Evolutionary conservation across 2,888 invertebrate genomes (phyloP).

Genomic region (Cephus pygmeus): DNA sequence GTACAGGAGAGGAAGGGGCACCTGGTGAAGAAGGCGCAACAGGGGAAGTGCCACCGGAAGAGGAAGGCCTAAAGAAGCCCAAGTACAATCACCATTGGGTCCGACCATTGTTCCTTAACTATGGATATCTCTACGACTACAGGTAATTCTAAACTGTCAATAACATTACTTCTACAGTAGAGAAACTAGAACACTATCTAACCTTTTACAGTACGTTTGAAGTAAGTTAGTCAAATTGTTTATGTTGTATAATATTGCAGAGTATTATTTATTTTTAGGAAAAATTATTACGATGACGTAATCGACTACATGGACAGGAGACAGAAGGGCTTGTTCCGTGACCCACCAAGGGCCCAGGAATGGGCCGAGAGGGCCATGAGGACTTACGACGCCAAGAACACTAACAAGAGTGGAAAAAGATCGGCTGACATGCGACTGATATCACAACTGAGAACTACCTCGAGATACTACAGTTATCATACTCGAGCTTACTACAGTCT

Average conservation of each 20-base stretch:
- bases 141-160: slow-evolving; percentile 49
- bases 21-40: slow-evolving; percentile 67
- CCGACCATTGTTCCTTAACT: slow-evolving; percentile 84
- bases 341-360: slow-evolving; percentile 82
- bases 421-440: slow-evolving; percentile 58
- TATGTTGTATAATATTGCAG: not conserved
- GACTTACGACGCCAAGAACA: slow-evolving; percentile 69
- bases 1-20: slow-evolving; percentile 44
- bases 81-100: slow-evolving; percentile 86
- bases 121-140: slow-evolving; percentile 86
- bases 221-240: not conserved
- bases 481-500: slow-evolving; percentile 63
- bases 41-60: slow-evolving; percentile 63
- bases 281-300: slow-evolving; percentile 88
- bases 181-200: not conserved
- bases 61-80: slow-evolving; percentile 65
- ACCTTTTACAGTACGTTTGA: not conserved
- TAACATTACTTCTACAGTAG: too few species aligned
- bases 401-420: slow-evolving; percentile 51
- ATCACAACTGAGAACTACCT: slow-evolving; percentile 47
- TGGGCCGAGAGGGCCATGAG: slow-evolving; percentile 87
- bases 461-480: slow-evolving; percentile 62
- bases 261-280: slow-evolving; percentile 60
- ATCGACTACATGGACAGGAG: slow-evolving; percentile 85
- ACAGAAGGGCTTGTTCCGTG: slow-evolving; percentile 75